phyloP scores from a whole-genome alignment of 2,113 vertebrate genomes.

The Brachyistius frenatus region DNA sequence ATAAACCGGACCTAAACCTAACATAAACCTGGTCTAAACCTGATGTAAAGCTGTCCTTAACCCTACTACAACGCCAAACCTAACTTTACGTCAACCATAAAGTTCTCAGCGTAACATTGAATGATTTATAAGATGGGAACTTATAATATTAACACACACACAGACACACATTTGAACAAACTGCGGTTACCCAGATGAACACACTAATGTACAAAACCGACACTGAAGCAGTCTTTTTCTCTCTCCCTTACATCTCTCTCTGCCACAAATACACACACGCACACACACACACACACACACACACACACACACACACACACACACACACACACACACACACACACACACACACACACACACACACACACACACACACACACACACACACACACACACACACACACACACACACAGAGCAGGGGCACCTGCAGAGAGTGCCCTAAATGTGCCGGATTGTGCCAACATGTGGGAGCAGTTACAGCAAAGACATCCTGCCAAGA shows the following conservation, averaged over 20 bases:
- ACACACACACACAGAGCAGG: conserved; percentile 27
- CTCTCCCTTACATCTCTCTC: no score
- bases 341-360: conserved; percentile 26
- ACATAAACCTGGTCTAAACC: no score
- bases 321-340: conserved; percentile 16
- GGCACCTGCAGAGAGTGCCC: conserved; percentile 58
- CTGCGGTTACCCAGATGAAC: not conserved
- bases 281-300: conserved; percentile 31
- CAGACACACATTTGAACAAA: not conserved
- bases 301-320: conserved; percentile 46
- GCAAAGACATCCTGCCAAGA: conserved; percentile 64
- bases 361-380: conserved; percentile 24
- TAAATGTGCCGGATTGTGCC: conserved; percentile 59
- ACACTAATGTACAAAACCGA: conserved; percentile 12
- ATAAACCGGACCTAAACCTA: no score
- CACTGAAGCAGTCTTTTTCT: conserved; percentile 3
- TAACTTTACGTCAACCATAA: no score
- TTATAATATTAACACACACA: not conserved
- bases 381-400: conserved; percentile 45
- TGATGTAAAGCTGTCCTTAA: no score
- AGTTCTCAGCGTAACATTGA: no score
- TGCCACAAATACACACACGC: not conserved
- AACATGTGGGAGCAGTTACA: conserved; percentile 77
- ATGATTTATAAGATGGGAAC: no score
- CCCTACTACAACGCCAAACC: no score